phyloP scores from a whole-genome alignment of 2,888 invertebrate genomes.

The Corythucha ciliata region DNA sequence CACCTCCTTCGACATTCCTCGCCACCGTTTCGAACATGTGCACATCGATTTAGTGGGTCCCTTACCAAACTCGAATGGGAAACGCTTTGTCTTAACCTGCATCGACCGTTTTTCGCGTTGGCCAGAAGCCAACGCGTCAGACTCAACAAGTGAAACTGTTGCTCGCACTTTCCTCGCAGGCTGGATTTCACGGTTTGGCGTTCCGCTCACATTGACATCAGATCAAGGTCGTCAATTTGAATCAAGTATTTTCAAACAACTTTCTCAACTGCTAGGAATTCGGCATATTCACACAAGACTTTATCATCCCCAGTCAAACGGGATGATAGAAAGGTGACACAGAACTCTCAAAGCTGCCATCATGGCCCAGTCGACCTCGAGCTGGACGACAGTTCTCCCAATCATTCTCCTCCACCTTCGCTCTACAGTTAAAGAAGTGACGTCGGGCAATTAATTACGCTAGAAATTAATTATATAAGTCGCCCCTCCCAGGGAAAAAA shows the following conservation, averaged over 20 bases:
- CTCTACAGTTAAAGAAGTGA: too few species aligned
- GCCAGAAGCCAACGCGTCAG: conserved; percentile 40
- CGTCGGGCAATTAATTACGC: too few species aligned
- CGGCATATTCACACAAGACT: background rate
- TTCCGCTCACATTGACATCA: conserved; percentile 39
- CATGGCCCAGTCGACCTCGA: background rate
- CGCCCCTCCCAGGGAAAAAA: too few species aligned
- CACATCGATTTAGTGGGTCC: conserved; percentile 39
- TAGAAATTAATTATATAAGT: too few species aligned
- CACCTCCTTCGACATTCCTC: conserved; percentile 33
- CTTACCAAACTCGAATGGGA: conserved; percentile 19
- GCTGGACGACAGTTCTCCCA: too few species aligned
- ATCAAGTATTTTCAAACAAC: conserved; percentile 35
- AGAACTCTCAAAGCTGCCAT: conserved; percentile 15
- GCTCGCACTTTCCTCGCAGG: conserved; percentile 37
- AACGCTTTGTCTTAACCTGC: conserved; percentile 39
- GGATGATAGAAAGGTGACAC: conserved; percentile 12
- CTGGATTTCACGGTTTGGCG: conserved; percentile 42
- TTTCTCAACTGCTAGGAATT: conserved; percentile 4
- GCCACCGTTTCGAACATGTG: conserved; percentile 37
- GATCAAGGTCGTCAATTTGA: conserved; percentile 41
- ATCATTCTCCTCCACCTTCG: too few species aligned
- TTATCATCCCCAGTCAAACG: conserved; percentile 15
- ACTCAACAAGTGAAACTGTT: conserved; percentile 40
- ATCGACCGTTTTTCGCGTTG: conserved; percentile 40